A percentile compares a stretch with the other conserved stretches of the same genome.
phyloP scores from a whole-genome alignment of 2,113 vertebrate species.

The Todiramphus saurophagus region DNA sequence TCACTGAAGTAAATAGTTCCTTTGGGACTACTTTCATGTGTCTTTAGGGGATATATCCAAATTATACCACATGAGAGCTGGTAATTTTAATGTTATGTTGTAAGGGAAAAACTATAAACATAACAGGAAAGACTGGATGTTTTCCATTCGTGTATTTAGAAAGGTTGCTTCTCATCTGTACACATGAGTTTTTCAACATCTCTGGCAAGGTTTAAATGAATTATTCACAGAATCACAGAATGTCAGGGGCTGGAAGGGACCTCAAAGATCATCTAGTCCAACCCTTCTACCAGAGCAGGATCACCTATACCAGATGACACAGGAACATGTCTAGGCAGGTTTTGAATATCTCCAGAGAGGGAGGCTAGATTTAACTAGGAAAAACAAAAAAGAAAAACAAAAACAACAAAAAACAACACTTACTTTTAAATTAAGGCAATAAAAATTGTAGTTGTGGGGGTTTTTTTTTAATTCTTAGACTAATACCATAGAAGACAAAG shows the following conservation, averaged over 20 bases:
- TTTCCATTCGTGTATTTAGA: slow-evolving; percentile 61
- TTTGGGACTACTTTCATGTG: slow-evolving; percentile 41
- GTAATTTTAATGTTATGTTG: slow-evolving; percentile 41
- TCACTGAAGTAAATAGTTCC: background rate
- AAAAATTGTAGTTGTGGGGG: background rate
- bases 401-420: background rate
- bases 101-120: slow-evolving; percentile 46
- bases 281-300: too few species aligned
- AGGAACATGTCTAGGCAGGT: too few species aligned
- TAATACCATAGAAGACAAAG: background rate
- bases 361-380: background rate
- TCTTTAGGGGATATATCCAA: slow-evolving; percentile 58
- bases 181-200: slow-evolving; percentile 35
- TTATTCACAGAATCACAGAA: background rate
- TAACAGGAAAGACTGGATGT: slow-evolving; percentile 64
- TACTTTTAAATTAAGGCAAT: slow-evolving; percentile 46
- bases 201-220: slow-evolving; percentile 32
- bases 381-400: too few species aligned
- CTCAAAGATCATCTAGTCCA: too few species aligned
- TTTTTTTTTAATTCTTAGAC: background rate
- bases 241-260: too few species aligned
- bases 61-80: slow-evolving; percentile 55
- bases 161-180: slow-evolving; percentile 45
- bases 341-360: too few species aligned
- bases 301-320: too few species aligned